Percentiles rank a stretch among this genome's conserved stretches.
phyloP scores from a whole-genome alignment of 2,888 invertebrate species.

The Crematogaster levior region DNA sequence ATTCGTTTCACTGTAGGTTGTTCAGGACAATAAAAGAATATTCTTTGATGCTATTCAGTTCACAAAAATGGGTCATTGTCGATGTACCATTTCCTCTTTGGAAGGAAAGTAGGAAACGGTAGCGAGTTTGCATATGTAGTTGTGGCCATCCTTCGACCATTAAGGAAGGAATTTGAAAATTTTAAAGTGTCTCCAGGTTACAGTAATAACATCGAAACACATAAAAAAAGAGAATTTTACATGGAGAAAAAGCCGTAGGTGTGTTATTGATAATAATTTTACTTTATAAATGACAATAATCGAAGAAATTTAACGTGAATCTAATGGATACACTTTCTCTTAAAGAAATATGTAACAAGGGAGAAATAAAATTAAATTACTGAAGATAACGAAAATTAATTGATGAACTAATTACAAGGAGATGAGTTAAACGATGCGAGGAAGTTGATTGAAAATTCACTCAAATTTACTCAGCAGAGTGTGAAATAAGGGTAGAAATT shows the following conservation, averaged over 20 bases:
- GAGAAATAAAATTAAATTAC: neutral
- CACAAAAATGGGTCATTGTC: conserved; percentile 79
- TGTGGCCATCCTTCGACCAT: neutral
- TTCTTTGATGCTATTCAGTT: conserved; percentile 68
- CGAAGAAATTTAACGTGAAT: neutral
- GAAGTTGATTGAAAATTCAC: conserved; percentile 3
- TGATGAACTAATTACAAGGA: neutral
- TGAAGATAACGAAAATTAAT: neutral
- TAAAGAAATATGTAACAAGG: too few relatives aligned
- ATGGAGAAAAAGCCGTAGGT: neutral
- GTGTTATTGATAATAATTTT: neutral
- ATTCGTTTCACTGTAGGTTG: conserved; percentile 36
- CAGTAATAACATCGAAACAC: too few relatives aligned
- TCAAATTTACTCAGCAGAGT: neutral
- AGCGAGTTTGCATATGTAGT: conserved; percentile 20
- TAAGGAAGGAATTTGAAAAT: neutral
- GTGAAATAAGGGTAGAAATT: neutral
- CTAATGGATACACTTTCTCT: neutral
- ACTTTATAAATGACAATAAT: neutral
- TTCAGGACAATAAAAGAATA: conserved; percentile 63
- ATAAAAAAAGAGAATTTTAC: neutral
- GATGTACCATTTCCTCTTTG: conserved; percentile 69
- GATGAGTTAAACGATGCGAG: neutral
- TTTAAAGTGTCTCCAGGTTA: neutral
- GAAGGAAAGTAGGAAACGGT: conserved; percentile 54